These are phyloP conservation scores for Drosophila neocordata DNA, from an alignment of 1,140 invertebrate species.

Conservation along the genomic window DNA sequence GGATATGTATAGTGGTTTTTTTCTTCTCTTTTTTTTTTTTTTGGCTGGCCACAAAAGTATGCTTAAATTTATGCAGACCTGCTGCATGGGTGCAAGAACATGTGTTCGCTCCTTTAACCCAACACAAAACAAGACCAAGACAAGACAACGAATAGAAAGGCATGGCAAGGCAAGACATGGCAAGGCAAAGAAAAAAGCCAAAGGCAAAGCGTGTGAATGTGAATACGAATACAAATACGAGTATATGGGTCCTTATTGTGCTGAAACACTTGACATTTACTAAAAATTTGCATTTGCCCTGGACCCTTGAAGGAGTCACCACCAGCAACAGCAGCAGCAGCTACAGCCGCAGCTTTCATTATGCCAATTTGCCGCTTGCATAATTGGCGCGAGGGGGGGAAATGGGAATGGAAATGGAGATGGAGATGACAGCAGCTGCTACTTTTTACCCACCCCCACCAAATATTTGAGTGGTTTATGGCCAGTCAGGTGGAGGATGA, in stretches of 20 bases:
- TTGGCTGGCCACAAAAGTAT: conserved; percentile 13
- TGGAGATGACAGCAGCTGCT: conserved; percentile 49
- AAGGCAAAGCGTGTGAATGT: conserved; percentile 19
- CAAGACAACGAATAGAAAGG: conserved; percentile 15
- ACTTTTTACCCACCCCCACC: conserved; percentile 4
- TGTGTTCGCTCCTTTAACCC: conserved; percentile 13
- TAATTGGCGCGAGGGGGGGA: conserved; percentile 48
- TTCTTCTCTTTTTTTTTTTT: conserved; percentile 9
- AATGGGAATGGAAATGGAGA: background rate
- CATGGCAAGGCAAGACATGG: background rate
- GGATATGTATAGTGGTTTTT: conserved; percentile 15
- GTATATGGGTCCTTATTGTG: conserved; percentile 28
- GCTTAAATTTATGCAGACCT: conserved; percentile 19
- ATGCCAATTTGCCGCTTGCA: conserved; percentile 60
- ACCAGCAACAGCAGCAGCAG: conserved; percentile 38
- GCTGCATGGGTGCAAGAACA: conserved; percentile 10
- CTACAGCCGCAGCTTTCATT: conserved; percentile 44
- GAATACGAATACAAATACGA: conserved; percentile 46
- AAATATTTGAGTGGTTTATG: conserved; percentile 37
- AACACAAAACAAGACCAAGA: conserved; percentile 1
- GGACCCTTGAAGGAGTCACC: conserved; percentile 66
- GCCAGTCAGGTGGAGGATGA: conserved; percentile 23
- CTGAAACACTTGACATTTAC: conserved; percentile 54
- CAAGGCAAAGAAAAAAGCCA: conserved; percentile 20
- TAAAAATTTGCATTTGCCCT: conserved; percentile 65